Conservation (phyloP, 2,113 vertebrate genomes). For the Cynoglossus semilaevis region DNA sequence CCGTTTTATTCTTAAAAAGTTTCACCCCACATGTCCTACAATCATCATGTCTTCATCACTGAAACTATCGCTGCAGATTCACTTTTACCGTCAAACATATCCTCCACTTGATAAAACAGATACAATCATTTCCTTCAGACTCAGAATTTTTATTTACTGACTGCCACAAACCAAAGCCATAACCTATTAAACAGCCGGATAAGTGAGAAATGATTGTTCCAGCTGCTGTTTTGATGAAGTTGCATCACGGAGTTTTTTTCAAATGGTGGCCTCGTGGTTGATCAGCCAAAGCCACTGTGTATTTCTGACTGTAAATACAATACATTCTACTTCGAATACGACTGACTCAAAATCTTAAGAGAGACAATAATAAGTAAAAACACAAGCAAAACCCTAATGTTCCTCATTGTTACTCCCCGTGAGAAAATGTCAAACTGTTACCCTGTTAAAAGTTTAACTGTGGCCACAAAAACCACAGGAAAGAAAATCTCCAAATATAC, state of each 20-base stretch:
- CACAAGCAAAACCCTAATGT: neutral
- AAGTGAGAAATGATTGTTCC: conserved; percentile 1
- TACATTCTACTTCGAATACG: neutral
- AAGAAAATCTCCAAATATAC: too few relatives aligned
- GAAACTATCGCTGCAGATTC: neutral
- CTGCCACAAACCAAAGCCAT: conserved; percentile 5
- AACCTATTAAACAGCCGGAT: conserved; percentile 32
- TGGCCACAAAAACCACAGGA: neutral
- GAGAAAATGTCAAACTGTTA: neutral
- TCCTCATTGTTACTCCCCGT: neutral
- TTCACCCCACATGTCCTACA: too few relatives aligned
- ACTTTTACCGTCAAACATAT: neutral
- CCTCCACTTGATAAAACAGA: neutral
- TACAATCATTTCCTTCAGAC: neutral
- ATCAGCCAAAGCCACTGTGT: conserved; percentile 18
- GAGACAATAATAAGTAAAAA: neutral
- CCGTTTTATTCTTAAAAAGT: too few relatives aligned
- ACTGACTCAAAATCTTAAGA: neutral
- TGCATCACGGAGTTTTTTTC: conserved; percentile 10
- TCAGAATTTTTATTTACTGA: conserved; percentile 18
- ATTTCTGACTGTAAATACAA: neutral
- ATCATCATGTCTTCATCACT: too few relatives aligned
- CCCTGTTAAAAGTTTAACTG: neutral
- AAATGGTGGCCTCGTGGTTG: conserved; percentile 31
- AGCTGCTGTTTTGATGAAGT: conserved; percentile 4